A percentile compares a stretch with the other conserved stretches of the same genome.
These are phyloP conservation scores for Temnothorax rugatulus DNA, from an alignment of 2,888 invertebrate genomes.

Conservation along the genomic window DNA sequence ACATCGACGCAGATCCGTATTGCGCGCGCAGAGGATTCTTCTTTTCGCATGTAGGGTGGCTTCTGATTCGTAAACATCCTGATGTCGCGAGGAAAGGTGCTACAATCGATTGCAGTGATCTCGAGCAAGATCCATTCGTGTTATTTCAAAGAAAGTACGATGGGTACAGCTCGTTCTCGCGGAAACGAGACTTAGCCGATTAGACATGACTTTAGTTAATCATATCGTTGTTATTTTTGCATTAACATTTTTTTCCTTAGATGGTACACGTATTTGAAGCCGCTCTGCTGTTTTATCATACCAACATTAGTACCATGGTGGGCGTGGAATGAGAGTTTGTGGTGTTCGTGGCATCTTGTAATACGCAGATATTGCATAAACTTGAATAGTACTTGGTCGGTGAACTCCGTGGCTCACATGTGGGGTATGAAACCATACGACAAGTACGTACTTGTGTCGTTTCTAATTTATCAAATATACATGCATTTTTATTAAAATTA, in stretches of 20 bases:
- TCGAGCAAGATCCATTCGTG: conserved; percentile 94
- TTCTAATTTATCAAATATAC: not conserved
- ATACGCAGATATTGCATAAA: conserved; percentile 89
- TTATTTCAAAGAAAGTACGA: conserved; percentile 93
- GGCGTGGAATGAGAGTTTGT: no score
- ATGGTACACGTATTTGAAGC: no score
- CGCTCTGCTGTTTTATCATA: no score
- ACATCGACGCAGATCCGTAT: conserved; percentile 85
- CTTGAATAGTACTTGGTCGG: conserved; percentile 96
- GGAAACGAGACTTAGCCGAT: not conserved
- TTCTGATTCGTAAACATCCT: conserved; percentile 95
- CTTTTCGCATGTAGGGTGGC: conserved; percentile 98
- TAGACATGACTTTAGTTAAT: not conserved
- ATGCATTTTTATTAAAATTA: not conserved
- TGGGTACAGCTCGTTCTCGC: not conserved
- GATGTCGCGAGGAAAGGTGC: conserved; percentile 94
- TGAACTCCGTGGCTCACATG: not conserved
- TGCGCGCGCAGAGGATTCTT: conserved; percentile 96
- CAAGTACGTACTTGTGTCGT: not conserved
- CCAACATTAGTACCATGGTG: no score
- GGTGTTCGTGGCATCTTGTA: no score
- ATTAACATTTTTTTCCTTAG: conserved; percentile 74
- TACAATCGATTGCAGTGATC: conserved; percentile 94
- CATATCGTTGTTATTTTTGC: not conserved
- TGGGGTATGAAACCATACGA: conserved; percentile 4